Percentiles rank a stretch among this genome's conserved stretches.
Evolutionary conservation across 2,888 invertebrate species (phyloP).

Genomic region (Agrochola lychnidis): DNA sequence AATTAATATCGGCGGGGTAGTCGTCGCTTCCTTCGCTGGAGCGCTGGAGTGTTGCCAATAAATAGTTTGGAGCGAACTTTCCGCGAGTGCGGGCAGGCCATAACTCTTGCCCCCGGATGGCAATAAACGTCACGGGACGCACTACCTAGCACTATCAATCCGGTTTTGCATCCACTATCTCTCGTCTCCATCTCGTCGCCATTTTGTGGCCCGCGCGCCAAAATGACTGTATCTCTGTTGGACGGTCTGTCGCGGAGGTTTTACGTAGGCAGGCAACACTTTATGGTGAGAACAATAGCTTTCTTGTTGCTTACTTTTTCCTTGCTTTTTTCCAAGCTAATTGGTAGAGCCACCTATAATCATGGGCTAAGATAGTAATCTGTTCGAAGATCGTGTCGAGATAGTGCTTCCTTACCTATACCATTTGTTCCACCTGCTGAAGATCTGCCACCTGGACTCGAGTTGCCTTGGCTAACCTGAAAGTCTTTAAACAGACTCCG

Average conservation of each 20-base stretch:
- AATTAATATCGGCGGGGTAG: slow-evolving; percentile 78
- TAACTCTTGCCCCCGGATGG: slow-evolving; percentile 81
- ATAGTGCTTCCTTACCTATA: no score
- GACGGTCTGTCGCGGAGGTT: slow-evolving; percentile 44
- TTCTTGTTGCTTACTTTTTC: slow-evolving; percentile 5
- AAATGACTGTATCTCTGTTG: slow-evolving; percentile 53
- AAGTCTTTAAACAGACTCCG: no score
- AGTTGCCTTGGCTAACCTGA: no score
- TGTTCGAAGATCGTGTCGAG: no score
- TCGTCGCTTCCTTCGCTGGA: slow-evolving; percentile 82
- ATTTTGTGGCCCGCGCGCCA: slow-evolving; percentile 57
- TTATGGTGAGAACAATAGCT: slow-evolving; percentile 2
- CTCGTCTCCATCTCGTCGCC: slow-evolving; percentile 82
- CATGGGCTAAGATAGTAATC: no score
- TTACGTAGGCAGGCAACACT: slow-evolving; percentile 24
- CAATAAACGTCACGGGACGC: slow-evolving; percentile 85
- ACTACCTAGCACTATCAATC: slow-evolving; percentile 85
- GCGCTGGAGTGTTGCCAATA: slow-evolving; percentile 87
- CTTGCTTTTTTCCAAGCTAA: not conserved
- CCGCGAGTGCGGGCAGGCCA: slow-evolving; percentile 76
- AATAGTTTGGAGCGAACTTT: slow-evolving; percentile 84
- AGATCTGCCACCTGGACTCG: no score
- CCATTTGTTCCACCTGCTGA: no score
- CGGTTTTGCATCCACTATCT: slow-evolving; percentile 86
- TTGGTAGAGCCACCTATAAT: not conserved